Conservation (phyloP, 1,140 invertebrate genomes). For the Cyphomyrmex costatus region DNA sequence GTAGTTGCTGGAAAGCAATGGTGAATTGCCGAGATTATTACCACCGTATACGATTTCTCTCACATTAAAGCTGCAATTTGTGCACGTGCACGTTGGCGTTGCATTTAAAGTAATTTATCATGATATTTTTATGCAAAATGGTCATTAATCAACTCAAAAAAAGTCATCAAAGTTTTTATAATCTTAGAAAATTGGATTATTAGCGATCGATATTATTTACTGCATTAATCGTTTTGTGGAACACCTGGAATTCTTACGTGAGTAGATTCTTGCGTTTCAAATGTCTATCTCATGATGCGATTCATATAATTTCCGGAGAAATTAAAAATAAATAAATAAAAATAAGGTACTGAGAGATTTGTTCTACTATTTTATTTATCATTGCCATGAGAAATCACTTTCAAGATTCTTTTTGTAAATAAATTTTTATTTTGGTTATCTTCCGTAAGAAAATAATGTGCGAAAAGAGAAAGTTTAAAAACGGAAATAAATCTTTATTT, state of each 20-base stretch:
- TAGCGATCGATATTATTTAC: not conserved
- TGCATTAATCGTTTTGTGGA: not conserved
- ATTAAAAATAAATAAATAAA: slow-evolving; percentile 18
- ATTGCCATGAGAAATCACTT: not conserved
- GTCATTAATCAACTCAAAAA: not conserved
- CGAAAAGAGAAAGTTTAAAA: slow-evolving; percentile 3
- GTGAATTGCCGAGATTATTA: slow-evolving; percentile 42
- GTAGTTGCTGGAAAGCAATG: slow-evolving; percentile 91
- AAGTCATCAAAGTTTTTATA: not conserved
- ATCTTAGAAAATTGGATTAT: slow-evolving; percentile 3
- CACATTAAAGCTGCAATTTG: slow-evolving; percentile 9
- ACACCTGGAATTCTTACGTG: not conserved
- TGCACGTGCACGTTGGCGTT: not conserved
- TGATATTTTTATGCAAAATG: slow-evolving; percentile 3
- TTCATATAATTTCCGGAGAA: slow-evolving; percentile 30
- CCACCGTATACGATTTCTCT: slow-evolving; percentile 1
- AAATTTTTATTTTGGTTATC: not conserved
- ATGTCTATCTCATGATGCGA: not conserved
- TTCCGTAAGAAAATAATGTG: not conserved
- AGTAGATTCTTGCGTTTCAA: not conserved
- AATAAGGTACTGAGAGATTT: not conserved
- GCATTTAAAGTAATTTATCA: slow-evolving; percentile 11
- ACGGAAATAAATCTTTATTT: slow-evolving; percentile 19
- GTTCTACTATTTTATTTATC: not conserved
- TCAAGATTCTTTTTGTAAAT: slow-evolving; percentile 28